phyloP scores from a whole-genome alignment of 2,113 vertebrate genomes.

The Hippocampus comes region DNA sequence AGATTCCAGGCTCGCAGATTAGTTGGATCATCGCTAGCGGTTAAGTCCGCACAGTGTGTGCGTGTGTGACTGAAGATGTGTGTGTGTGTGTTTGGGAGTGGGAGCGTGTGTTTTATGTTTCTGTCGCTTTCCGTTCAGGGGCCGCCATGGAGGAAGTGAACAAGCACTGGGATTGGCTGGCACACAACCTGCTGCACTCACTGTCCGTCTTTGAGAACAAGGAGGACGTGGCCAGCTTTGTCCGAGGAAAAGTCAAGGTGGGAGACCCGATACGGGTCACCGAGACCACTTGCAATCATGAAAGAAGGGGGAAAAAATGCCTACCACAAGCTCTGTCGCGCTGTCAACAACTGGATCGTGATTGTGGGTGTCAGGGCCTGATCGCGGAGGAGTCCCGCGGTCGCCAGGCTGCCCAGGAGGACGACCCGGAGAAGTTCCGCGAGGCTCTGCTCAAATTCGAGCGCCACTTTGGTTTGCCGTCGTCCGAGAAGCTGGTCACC shows the following conservation, averaged over 20 bases:
- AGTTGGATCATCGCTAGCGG: slow-evolving; percentile 95
- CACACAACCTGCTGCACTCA: slow-evolving; percentile 89
- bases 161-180: slow-evolving; percentile 94
- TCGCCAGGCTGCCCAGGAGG: slow-evolving; percentile 85
- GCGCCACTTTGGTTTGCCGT: slow-evolving; percentile 85
- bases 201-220: slow-evolving; percentile 96
- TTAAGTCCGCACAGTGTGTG: slow-evolving; percentile 62
- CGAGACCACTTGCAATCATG: not conserved
- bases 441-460: slow-evolving; percentile 88
- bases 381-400: slow-evolving; percentile 90
- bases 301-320: no score
- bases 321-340: no score
- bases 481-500: slow-evolving; percentile 89
- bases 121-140: slow-evolving; percentile 68
- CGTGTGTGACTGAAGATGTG: not conserved
- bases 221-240: slow-evolving; percentile 90
- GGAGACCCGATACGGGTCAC: not conserved
- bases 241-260: slow-evolving; percentile 95
- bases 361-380: slow-evolving; percentile 75
- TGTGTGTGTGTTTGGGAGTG: not conserved
- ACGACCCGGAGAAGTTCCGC: slow-evolving; percentile 88
- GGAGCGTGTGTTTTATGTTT: not conserved
- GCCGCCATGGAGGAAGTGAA: slow-evolving; percentile 88
- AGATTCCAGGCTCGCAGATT: slow-evolving; percentile 89
- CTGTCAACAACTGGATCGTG: no score